Conservation (phyloP, 2,113 vertebrate species). For the Athene cunicularia region DNA sequence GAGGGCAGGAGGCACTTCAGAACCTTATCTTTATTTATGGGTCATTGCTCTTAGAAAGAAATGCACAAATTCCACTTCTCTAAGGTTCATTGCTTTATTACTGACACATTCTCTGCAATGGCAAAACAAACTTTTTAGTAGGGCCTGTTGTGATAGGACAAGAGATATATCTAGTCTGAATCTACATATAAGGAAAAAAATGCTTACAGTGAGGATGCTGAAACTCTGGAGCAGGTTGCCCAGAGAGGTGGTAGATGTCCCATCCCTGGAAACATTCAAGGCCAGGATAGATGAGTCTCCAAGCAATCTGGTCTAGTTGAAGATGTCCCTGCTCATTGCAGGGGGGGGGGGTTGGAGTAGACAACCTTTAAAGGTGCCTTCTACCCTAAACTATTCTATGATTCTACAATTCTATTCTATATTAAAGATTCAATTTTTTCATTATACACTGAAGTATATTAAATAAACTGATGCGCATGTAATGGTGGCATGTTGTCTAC, state of each 20-base stretch:
- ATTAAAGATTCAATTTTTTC: not conserved
- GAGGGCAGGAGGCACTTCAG: not conserved
- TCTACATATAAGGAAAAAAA: not conserved
- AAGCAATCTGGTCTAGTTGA: not conserved
- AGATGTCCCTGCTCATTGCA: not conserved
- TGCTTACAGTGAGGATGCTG: not conserved
- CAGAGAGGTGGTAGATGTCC: not conserved
- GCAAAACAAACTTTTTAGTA: not conserved
- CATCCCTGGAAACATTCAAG: not conserved
- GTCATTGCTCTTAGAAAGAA: not conserved
- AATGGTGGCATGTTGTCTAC: not conserved
- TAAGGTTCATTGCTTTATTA: not conserved
- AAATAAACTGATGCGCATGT: not conserved
- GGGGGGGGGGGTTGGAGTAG: not conserved
- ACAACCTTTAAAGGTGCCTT: not conserved
- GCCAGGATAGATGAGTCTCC: not conserved
- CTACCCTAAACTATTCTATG: not conserved
- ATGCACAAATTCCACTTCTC: not conserved
- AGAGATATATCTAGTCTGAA: no score
- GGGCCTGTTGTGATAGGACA: not conserved
- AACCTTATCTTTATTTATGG: not conserved
- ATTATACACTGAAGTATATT: not conserved
- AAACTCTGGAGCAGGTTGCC: not conserved
- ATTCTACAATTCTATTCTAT: not conserved
- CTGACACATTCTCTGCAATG: not conserved